Evolutionary conservation across 2,113 vertebrate species (phyloP).

Genomic region (Hypocryptadius cinnamomeus): DNA sequence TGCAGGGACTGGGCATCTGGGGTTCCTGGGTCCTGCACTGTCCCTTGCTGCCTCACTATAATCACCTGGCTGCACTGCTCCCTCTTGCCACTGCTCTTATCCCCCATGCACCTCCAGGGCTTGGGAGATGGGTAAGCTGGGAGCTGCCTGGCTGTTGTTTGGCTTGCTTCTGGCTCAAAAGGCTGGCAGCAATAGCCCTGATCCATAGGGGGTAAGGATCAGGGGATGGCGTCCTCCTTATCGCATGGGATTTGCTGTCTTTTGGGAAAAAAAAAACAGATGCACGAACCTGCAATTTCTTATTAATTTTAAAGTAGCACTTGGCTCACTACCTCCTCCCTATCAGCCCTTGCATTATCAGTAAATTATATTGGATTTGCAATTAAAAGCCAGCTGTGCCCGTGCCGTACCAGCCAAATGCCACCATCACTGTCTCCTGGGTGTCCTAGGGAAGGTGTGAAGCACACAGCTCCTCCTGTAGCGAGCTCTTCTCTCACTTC

Average conservation of each 20-base stretch:
- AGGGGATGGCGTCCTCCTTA: background rate
- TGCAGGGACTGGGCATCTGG: background rate
- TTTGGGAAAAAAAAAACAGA: background rate
- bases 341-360: slow-evolving; percentile 2
- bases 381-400: slow-evolving; percentile 61
- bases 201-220: background rate
- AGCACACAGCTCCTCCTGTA: background rate
- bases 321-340: background rate
- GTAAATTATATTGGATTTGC: slow-evolving; percentile 52
- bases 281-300: background rate
- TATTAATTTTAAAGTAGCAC: slow-evolving; percentile 50
- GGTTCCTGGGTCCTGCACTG: fast-evolving
- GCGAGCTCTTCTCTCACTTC: background rate
- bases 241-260: background rate
- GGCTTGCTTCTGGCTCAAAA: background rate
- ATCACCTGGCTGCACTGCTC: background rate
- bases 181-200: background rate
- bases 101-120: fast-evolving
- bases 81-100: background rate
- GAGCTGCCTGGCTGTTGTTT: background rate
- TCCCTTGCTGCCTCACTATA: background rate
- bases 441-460: background rate
- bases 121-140: background rate
- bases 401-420: slow-evolving; percentile 37
- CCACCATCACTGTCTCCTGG: slow-evolving; percentile 4